phyloP scores from a whole-genome alignment of 1,140 invertebrate genomes.

The Tribolium castaneum region DNA sequence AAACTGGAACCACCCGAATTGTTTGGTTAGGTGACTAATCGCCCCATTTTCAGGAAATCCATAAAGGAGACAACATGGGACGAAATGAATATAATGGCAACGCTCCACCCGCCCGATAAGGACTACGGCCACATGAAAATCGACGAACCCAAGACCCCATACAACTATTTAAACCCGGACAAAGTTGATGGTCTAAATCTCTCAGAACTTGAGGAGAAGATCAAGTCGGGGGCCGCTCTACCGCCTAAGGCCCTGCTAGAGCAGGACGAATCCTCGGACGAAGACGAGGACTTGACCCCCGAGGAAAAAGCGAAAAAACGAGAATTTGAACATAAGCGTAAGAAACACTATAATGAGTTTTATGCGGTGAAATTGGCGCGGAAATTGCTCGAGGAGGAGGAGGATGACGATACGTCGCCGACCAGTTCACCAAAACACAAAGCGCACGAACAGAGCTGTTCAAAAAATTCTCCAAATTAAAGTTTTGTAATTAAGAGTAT shows the following conservation, averaged over 20 bases:
- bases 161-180: constrained; percentile 79
- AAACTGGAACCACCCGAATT: background rate
- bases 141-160: constrained; percentile 98
- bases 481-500: background rate
- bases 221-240: constrained; percentile 66
- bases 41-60: constrained; percentile 65
- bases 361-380: constrained; percentile 91
- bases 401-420: constrained; percentile 75
- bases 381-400: constrained; percentile 90
- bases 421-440: constrained; percentile 47
- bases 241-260: constrained; percentile 71
- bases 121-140: constrained; percentile 99
- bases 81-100: constrained; percentile 99
- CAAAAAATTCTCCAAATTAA: constrained; percentile 13
- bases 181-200: constrained; percentile 83
- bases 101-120: constrained; percentile 96
- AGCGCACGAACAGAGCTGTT: constrained; percentile 7
- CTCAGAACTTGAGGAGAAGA: constrained; percentile 79
- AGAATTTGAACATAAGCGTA: constrained; percentile 91
- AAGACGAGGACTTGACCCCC: constrained; percentile 68
- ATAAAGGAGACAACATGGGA: constrained; percentile 93
- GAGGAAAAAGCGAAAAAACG: constrained; percentile 72
- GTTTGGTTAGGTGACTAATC: constrained; percentile 40
- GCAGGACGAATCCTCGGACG: constrained; percentile 73
- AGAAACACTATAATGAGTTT: constrained; percentile 98